phyloP scores from a whole-genome alignment of 2,113 vertebrate genomes.

The Percina caprodes region DNA sequence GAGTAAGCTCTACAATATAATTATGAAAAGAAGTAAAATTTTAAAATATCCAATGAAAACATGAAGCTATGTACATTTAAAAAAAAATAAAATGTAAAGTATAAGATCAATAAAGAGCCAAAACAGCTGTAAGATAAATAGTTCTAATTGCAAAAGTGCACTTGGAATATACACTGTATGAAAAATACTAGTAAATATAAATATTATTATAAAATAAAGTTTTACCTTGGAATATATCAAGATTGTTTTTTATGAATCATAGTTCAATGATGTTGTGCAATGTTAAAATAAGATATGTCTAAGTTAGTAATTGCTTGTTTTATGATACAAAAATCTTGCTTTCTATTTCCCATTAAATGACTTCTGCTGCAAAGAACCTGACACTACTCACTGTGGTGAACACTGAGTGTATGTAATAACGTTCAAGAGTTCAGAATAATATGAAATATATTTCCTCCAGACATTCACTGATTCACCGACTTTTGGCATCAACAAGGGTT shows the following conservation, averaged over 20 bases:
- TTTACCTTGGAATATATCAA: not conserved
- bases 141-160: too few species aligned
- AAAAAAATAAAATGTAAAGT: too few species aligned
- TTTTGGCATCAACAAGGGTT: constrained; percentile 18
- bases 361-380: not conserved
- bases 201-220: too few species aligned
- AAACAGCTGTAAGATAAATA: too few species aligned
- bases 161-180: too few species aligned
- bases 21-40: too few species aligned
- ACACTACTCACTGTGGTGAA: not conserved
- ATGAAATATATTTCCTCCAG: not conserved
- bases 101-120: too few species aligned
- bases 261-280: not conserved
- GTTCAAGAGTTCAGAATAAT: constrained; percentile 1
- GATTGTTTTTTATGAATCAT: not conserved
- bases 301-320: not conserved
- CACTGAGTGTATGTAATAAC: not conserved
- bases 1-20: too few species aligned
- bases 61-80: too few species aligned
- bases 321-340: not conserved
- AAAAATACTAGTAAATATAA: too few species aligned
- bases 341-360: not conserved
- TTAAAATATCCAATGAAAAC: too few species aligned
- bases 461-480: not conserved
- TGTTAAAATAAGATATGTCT: not conserved